Base-by-base conservation (phyloP, 2,797 vertebrate genomes). In the Hemitrygon akajei region DNA sequence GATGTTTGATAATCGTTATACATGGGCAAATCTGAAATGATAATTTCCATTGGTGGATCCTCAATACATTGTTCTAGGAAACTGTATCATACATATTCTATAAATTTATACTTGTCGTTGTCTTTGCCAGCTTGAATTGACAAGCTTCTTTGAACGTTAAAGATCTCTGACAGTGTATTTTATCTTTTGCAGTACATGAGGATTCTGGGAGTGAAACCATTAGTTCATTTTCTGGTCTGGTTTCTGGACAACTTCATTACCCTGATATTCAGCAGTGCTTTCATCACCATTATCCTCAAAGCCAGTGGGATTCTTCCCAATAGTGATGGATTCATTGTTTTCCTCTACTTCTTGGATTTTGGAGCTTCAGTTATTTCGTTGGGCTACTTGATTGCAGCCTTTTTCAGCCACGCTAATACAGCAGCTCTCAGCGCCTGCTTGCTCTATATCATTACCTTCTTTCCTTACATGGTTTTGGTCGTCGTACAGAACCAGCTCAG, bases 271-370 rank as follows among this genome's bases (percentile, higher is more conserved):
- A 96, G 94, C 94, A 96, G 96, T 81, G 95, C 94, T 0, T 47
- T 94, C 18, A 94, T 97, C 60, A 94, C 95, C n/a, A 2, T 94
- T 47, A 95, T 96, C 91, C 95, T 97, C 94, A 97, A 96, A 95
- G 11, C 92, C 1, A 96, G 96, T 0, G 94, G 95, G 80, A 96
- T 97, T 93, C 97, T 97, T n/a, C 63, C 89, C 0, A 94, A 96
- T 73, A 97, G 96, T 93, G 94, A 97, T 0, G 94, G 95, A 14
- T 94, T 95, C 14, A 94, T 97, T 2, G 3, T 97, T 37, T 96
- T 97, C 93, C 94, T 97, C 94, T 97, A 96, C 84, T 94, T 97
- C 2, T 86, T 97, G 94, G 95, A 96, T 77, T 97, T 97, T 91
- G 96, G 95, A 76, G 77, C 96, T 91, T 96, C 96, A 0, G 94